Percentiles rank a stretch among this genome's conserved stretches.
Evolutionary conservation across 2,888 invertebrate species (phyloP).

Genomic region (Hyposoter didymator): DNA sequence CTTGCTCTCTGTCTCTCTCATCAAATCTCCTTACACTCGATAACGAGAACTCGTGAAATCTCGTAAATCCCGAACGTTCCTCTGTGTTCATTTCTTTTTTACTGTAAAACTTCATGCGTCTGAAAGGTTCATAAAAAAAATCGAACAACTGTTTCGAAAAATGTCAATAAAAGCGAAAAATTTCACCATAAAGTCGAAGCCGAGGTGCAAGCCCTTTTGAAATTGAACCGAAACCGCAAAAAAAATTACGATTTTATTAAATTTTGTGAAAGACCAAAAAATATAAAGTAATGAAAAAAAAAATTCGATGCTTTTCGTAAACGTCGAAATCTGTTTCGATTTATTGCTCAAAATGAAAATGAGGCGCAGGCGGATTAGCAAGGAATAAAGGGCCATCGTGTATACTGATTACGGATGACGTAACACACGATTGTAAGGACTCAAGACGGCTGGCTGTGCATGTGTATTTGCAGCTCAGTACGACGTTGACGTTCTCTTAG

Average conservation of each 20-base stretch:
- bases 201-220: background rate
- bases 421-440: slow-evolving; percentile 23
- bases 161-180: too few relatives aligned
- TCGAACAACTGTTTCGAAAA: background rate
- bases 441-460: slow-evolving; percentile 3
- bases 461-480: background rate
- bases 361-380: background rate
- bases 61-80: background rate
- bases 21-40: slow-evolving; percentile 12
- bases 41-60: slow-evolving; percentile 3
- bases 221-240: background rate
- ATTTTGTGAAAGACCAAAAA: background rate
- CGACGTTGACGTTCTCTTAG: slow-evolving; percentile 59
- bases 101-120: background rate
- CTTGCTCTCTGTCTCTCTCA: background rate
- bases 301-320: background rate
- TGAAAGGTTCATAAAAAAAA: background rate
- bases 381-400: slow-evolving; percentile 40
- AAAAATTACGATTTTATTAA: background rate
- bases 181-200: background rate
- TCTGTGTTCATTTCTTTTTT: background rate
- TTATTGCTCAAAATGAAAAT: background rate
- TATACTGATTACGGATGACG: slow-evolving; percentile 47
- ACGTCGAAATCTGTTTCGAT: background rate
- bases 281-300: background rate